A percentile compares a stretch with the other conserved stretches of the same genome.
Evolutionary conservation across 2,888 invertebrate species (phyloP).

Genomic region (Poecilus cupreus): DNA sequence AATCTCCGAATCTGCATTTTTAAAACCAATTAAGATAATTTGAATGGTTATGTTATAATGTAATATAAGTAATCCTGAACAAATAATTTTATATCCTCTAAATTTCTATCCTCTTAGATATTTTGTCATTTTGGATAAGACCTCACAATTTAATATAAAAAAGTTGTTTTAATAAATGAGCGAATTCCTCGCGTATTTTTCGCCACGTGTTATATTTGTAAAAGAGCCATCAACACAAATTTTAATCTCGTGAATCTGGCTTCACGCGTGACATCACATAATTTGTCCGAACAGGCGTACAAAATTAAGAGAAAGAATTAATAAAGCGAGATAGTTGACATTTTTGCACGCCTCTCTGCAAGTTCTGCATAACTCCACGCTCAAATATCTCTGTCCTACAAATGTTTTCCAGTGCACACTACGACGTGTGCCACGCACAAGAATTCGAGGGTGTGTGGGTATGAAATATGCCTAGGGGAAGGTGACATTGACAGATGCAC

Average conservation of each 20-base stretch:
- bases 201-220: background rate
- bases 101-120: no score
- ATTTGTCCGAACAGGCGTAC: background rate
- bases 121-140: background rate
- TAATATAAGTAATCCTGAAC: no score
- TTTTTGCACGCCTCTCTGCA: conserved; percentile 15
- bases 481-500: conserved; percentile 35
- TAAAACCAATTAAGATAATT: no score
- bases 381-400: background rate
- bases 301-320: conserved; percentile 44
- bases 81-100: no score
- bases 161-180: background rate
- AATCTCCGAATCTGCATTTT: no score
- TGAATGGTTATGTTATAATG: no score
- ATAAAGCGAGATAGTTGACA: conserved; percentile 12
- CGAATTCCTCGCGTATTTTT: background rate
- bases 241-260: conserved; percentile 8
- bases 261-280: conserved; percentile 33
- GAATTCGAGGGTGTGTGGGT: background rate
- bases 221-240: conserved; percentile 30
- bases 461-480: conserved; percentile 22
- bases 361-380: conserved; percentile 25
- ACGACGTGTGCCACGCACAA: background rate
- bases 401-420: conserved; percentile 14
- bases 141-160: background rate